Conservation (phyloP, 2,888 invertebrate species). For the Ophion costatus region DNA sequence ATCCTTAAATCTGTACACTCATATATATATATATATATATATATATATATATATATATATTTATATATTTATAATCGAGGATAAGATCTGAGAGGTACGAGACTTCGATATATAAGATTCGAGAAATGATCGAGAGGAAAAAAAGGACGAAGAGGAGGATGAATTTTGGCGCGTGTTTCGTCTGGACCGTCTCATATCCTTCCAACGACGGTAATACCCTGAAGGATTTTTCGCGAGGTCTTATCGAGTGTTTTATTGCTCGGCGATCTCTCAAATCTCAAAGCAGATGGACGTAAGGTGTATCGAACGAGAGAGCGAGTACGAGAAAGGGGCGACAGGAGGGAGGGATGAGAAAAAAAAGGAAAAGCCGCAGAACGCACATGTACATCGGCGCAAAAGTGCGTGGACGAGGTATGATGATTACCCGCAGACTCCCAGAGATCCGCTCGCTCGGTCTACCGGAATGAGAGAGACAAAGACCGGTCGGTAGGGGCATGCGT, state of each 20-base stretch:
- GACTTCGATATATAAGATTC: slow-evolving; percentile 57
- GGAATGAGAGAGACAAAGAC: slow-evolving; percentile 39
- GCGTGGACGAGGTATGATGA: slow-evolving; percentile 27
- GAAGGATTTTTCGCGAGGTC: slow-evolving; percentile 60
- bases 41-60: slow-evolving; percentile 19
- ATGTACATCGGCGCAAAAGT: slow-evolving; percentile 20
- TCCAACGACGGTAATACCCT: slow-evolving; percentile 33
- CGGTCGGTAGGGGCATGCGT: slow-evolving; percentile 8
- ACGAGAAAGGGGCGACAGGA: background rate
- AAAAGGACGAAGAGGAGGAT: slow-evolving; percentile 32
- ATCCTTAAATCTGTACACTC: slow-evolving; percentile 12
- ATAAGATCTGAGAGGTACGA: slow-evolving; percentile 47
- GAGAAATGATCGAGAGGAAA: slow-evolving; percentile 48
- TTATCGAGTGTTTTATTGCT: slow-evolving; percentile 65
- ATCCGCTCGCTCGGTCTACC: background rate
- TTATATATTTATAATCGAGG: slow-evolving; percentile 16
- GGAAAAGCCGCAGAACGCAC: background rate
- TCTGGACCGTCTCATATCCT: slow-evolving; percentile 23
- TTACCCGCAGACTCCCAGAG: slow-evolving; percentile 35
- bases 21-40: slow-evolving; percentile 3
- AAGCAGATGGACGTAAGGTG: slow-evolving; percentile 27
- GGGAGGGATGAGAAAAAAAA: slow-evolving; percentile 20
- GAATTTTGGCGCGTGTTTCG: slow-evolving; percentile 34
- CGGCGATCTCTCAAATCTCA: slow-evolving; percentile 56
- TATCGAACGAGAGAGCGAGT: slow-evolving; percentile 14